phyloP scores from a whole-genome alignment of 2,113 vertebrate species.

The Thamnophis sirtalis region DNA sequence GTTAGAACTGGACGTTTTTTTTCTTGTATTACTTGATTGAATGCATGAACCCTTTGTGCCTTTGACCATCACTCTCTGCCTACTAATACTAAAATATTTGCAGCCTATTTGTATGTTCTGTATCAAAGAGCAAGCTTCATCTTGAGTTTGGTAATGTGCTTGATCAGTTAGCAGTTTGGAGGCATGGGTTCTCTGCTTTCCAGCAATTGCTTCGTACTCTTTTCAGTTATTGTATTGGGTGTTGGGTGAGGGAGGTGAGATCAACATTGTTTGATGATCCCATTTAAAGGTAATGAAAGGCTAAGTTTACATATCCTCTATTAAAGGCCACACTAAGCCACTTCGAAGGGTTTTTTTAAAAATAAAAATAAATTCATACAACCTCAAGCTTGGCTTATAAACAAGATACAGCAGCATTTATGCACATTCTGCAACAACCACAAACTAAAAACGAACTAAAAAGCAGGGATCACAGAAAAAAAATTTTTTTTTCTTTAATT shows the following conservation, averaged over 20 bases:
- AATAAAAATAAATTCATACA: constrained; percentile 55
- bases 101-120: constrained; percentile 73
- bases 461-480: constrained; percentile 71
- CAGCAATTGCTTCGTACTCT: constrained; percentile 62
- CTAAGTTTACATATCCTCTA: constrained; percentile 78
- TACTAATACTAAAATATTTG: constrained; percentile 70
- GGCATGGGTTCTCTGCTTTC: constrained; percentile 41
- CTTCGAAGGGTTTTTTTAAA: constrained; percentile 68
- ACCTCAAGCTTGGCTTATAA: constrained; percentile 68
- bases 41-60: constrained; percentile 78
- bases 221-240: constrained; percentile 59
- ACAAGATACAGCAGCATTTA: constrained; percentile 72
- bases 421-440: constrained; percentile 71
- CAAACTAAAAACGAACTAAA: constrained; percentile 65
- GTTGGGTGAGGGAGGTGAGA: constrained; percentile 60
- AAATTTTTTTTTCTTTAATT: constrained; percentile 70
- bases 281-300: constrained; percentile 69
- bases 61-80: constrained; percentile 77
- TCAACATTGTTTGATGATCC: constrained; percentile 71
- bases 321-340: constrained; percentile 75
- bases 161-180: constrained; percentile 52
- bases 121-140: constrained; percentile 75
- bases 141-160: constrained; percentile 70
- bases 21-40: constrained; percentile 74
- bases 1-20: constrained; percentile 66